Conservation (phyloP, 2,888 invertebrate genomes). For the Drosophila prolongata region DNA sequence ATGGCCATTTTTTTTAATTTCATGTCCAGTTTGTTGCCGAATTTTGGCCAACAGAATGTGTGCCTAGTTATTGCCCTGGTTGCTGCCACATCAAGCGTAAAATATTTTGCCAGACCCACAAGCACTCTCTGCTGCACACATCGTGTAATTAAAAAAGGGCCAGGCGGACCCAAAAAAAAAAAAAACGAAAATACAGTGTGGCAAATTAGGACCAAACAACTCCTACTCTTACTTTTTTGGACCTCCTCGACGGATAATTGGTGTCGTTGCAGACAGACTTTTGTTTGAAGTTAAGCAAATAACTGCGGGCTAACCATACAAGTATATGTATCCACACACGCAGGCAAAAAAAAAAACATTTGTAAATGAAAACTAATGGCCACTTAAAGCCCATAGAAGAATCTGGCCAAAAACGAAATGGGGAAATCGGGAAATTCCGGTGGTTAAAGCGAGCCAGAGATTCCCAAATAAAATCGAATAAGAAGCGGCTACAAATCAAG, state of each 20-base stretch:
- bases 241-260: slow-evolving; percentile 20
- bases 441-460: slow-evolving; percentile 5
- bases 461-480: slow-evolving; percentile 1
- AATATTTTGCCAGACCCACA: slow-evolving; percentile 54
- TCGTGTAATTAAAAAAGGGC: slow-evolving; percentile 57
- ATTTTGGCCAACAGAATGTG: slow-evolving; percentile 30
- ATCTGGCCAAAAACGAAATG: slow-evolving; percentile 9
- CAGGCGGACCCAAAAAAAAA: background rate
- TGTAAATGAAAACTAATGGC: slow-evolving; percentile 41
- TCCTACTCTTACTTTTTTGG: background rate
- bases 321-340: background rate
- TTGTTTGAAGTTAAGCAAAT: slow-evolving; percentile 40
- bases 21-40: slow-evolving; percentile 5
- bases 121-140: slow-evolving; percentile 21
- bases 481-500: slow-evolving; percentile 20
- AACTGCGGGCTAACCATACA: slow-evolving; percentile 32
- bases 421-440: background rate
- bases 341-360: background rate
- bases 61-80: slow-evolving; percentile 35
- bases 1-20: slow-evolving; percentile 7
- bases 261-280: slow-evolving; percentile 28
- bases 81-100: slow-evolving; percentile 52
- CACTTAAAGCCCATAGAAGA: slow-evolving; percentile 40
- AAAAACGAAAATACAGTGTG: slow-evolving; percentile 5
- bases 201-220: slow-evolving; percentile 46